Conservation (phyloP, 2,888 invertebrate genomes). For the Coenonympha glycerion region DNA sequence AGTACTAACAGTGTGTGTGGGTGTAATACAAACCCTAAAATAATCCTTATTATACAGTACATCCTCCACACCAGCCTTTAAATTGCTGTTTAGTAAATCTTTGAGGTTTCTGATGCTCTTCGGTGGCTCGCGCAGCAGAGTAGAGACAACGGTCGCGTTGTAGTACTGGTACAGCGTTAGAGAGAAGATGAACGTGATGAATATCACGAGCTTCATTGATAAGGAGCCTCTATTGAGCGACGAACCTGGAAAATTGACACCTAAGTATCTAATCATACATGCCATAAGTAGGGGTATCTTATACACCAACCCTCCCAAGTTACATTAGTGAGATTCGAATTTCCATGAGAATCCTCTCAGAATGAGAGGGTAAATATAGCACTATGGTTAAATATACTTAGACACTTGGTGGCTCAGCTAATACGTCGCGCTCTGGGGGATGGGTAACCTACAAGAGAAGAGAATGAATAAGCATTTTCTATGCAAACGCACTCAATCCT, state of each 20-base stretch:
- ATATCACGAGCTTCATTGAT: slow-evolving; percentile 71
- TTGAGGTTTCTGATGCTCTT: slow-evolving; percentile 76
- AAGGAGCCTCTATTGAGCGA: slow-evolving; percentile 54
- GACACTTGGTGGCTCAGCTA: too few species aligned
- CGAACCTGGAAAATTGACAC: slow-evolving; percentile 46
- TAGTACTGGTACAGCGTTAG: slow-evolving; percentile 81
- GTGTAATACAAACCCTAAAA: slow-evolving; percentile 77
- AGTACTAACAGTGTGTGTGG: too few species aligned
- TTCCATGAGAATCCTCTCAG: too few species aligned
- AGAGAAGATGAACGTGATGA: slow-evolving; percentile 74
- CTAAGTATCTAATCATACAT: neutral
- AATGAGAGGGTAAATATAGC: too few species aligned
- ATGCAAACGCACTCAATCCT: too few species aligned
- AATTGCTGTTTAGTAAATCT: slow-evolving; percentile 75
- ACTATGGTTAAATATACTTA: too few species aligned
- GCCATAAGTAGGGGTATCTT: too few species aligned
- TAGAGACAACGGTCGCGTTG: slow-evolving; percentile 81
- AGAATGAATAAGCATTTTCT: too few species aligned
- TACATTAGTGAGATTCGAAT: too few species aligned
- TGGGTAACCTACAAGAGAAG: too few species aligned
- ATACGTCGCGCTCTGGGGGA: too few species aligned
- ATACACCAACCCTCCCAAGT: too few species aligned
- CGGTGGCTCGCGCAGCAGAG: slow-evolving; percentile 77
- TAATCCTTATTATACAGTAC: slow-evolving; percentile 78
- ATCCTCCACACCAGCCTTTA: slow-evolving; percentile 79